phyloP scores from a whole-genome alignment of 35 echinoderm and acorn worm genomes.

The Lytechinus variegatus region DNA sequence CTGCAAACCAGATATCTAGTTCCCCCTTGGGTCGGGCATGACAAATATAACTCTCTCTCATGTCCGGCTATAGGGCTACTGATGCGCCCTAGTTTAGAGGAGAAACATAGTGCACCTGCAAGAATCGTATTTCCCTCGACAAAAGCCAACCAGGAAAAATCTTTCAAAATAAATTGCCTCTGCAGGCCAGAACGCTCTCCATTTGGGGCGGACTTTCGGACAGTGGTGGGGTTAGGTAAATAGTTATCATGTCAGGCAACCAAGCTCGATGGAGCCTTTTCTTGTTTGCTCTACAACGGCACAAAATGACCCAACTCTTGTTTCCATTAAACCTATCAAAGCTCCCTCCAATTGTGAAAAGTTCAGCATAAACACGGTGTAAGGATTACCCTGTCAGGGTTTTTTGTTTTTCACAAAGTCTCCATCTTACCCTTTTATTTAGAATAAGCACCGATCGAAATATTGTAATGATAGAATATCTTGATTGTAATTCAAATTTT shows the following conservation, averaged over 20 bases:
- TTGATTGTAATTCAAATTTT: too few relatives aligned
- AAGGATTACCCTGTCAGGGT: neutral
- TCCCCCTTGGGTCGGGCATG: neutral
- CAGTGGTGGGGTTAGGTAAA: neutral
- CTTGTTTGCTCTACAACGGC: neutral
- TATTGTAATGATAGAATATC: too few relatives aligned
- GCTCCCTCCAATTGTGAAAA: neutral
- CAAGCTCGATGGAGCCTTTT: neutral
- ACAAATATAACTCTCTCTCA: neutral
- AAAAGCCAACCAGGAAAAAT: constrained; percentile 12
- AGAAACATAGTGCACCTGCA: neutral
- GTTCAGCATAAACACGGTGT: neutral
- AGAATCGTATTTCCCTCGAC: neutral
- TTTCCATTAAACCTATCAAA: neutral
- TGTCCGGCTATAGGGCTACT: neutral
- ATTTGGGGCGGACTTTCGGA: neutral
- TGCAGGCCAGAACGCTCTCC: neutral
- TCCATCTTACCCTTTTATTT: neutral
- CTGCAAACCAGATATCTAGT: neutral
- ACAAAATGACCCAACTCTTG: neutral
- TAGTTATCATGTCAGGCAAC: neutral
- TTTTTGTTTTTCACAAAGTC: neutral
- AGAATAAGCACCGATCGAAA: too few relatives aligned
- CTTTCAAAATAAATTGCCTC: constrained; percentile 7
- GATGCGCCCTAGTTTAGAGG: neutral